Evolutionary conservation across 2,113 vertebrate species (phyloP).

Genomic region (Amazona vittata): DNA sequence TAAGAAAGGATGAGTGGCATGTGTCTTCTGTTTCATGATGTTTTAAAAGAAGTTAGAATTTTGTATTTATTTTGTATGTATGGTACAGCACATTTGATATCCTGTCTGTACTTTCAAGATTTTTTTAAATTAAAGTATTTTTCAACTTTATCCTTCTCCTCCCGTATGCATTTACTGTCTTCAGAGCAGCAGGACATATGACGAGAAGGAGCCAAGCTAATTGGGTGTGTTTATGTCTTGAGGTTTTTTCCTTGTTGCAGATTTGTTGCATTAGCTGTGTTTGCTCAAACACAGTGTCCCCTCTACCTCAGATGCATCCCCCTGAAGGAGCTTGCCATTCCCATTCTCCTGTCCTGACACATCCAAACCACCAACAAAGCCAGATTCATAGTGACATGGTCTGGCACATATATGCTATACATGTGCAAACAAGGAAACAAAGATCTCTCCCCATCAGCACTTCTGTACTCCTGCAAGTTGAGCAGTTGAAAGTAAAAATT

Average conservation of each 20-base stretch:
- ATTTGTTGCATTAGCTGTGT: background rate
- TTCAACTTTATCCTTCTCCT: background rate
- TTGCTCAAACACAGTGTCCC: background rate
- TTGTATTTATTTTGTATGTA: background rate
- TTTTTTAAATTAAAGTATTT: background rate
- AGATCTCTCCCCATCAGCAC: background rate
- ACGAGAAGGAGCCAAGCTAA: background rate
- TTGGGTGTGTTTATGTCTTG: rapidly evolving
- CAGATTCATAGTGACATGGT: rapidly evolving
- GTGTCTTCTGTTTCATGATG: background rate
- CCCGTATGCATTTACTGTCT: background rate
- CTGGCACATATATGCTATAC: background rate
- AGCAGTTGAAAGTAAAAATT: background rate
- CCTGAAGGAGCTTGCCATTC: background rate
- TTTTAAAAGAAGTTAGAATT: background rate
- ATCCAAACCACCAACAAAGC: background rate
- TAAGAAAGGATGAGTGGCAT: background rate
- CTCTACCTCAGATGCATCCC: background rate
- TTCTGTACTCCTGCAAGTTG: background rate
- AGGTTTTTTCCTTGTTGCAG: background rate
- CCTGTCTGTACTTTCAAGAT: background rate
- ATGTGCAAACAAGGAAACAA: background rate
- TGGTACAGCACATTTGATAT: background rate
- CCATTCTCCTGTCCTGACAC: background rate
- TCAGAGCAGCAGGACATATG: background rate